Conservation (phyloP, 2,113 vertebrate genomes). For the Zosterops lateralis region DNA sequence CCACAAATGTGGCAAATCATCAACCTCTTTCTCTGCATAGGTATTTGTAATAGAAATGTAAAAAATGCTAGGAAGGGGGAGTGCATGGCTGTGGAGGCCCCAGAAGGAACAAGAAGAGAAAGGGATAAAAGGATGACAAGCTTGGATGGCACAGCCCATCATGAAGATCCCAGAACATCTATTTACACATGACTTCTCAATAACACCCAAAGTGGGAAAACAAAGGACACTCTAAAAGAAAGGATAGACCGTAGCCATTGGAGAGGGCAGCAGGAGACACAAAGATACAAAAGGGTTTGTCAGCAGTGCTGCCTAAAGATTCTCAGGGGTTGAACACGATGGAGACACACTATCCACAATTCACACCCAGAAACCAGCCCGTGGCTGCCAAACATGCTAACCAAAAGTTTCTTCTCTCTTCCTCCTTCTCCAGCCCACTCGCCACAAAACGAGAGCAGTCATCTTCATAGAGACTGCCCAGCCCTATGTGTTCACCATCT, state of each 20-base stretch:
- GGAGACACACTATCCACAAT: neutral
- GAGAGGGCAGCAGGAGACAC: neutral
- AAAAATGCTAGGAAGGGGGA: neutral
- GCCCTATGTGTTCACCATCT: neutral
- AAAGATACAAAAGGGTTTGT: neutral
- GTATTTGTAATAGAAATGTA: neutral
- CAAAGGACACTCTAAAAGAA: neutral
- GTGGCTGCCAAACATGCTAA: neutral
- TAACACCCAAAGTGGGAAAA: neutral
- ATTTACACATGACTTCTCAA: neutral
- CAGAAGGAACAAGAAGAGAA: neutral
- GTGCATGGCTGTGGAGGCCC: neutral
- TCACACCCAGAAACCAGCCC: neutral
- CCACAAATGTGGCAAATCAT: fast-evolving
- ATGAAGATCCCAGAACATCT: neutral
- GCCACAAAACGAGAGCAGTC: neutral
- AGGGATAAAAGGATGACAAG: neutral
- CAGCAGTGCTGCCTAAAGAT: neutral
- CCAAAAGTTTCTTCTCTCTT: neutral
- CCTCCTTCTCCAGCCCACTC: neutral
- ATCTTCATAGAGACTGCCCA: fast-evolving
- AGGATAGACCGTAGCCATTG: neutral
- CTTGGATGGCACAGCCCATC: neutral
- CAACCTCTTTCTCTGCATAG: neutral
- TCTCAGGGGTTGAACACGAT: fast-evolving